Base-by-base conservation (phyloP, 2,888 invertebrate species). In the Cheilosia urbana region DNA sequence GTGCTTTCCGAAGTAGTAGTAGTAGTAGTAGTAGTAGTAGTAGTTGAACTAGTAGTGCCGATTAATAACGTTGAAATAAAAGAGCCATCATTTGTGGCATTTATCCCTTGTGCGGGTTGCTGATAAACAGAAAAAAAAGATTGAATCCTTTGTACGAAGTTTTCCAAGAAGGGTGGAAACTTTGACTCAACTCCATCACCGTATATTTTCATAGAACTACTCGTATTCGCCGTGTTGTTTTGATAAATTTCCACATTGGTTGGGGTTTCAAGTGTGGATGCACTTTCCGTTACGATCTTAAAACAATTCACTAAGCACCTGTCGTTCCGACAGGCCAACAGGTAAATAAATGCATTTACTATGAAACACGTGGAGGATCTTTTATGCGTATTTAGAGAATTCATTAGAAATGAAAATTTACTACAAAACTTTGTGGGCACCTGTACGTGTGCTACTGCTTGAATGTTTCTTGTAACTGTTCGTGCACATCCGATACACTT, bases 141-240 rank as follows among this genome's bases (percentile, higher is more conserved):
- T 91, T 96, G 96, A 68, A 96, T 94, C 58, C 95, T 93, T 89
- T 96, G 96, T 6, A 95, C 94, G 49, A 96, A 90, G 88, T 94
- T 94, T 89, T 96, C 96, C 85, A 96, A 90, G 62, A 96, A 91
- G 1, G 95, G 95, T 6, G 96, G 96, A 90, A 96, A 95, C 89
- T 94, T 93, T 1, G 93, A 94, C 87, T 92, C 92, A 30, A 89
- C 90, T 3, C 92, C 92, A 4, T 90, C 91, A 21, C 92, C 92
- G 83, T 91, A 92, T 60, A 92, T 90, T 88, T 90, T 91, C 0
- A 81, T 17, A 0, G 57, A 58, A 63, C 11, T 62, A 19, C 62
- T 15, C 0, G 42, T 62, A 19, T 66, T 15, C 0, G 42, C 27
- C 13, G 53, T 40, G 58, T 9, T 45, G n/a, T 15, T 53, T 15